Conservation (phyloP, 2,797 vertebrate species). For the Salarias fasciatus region DNA sequence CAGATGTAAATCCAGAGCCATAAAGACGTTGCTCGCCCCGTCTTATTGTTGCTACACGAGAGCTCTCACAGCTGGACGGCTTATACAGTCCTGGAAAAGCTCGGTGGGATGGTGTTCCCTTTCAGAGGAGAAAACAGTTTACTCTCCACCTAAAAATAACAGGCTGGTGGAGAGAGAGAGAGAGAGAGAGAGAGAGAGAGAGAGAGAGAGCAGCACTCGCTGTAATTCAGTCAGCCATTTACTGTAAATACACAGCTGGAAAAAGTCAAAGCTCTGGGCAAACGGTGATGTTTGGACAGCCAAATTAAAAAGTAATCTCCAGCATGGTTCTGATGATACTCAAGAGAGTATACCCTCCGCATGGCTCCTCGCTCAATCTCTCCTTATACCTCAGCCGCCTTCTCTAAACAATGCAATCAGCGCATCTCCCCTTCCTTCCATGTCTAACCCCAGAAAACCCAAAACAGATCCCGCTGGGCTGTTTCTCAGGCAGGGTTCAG, state of each 20-base stretch:
- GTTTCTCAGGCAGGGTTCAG: slow-evolving; percentile 51
- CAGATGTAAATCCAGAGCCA: no score
- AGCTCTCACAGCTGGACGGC: slow-evolving; percentile 64
- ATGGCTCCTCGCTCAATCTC: no score
- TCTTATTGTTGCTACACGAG: slow-evolving; percentile 49
- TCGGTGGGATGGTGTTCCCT: slow-evolving; percentile 53
- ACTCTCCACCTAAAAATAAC: slow-evolving; percentile 62
- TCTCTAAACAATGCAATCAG: slow-evolving; percentile 76
- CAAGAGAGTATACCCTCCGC: no score
- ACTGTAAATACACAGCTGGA: slow-evolving; percentile 73
- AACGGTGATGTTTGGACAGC: slow-evolving; percentile 67
- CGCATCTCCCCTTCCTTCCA: slow-evolving; percentile 59
- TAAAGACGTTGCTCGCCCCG: slow-evolving; percentile 25
- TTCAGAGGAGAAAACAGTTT: slow-evolving; percentile 70
- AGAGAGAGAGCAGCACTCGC: slow-evolving; percentile 32
- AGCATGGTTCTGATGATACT: slow-evolving; percentile 45
- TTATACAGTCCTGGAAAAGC: slow-evolving; percentile 57
- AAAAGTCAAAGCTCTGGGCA: slow-evolving; percentile 58
- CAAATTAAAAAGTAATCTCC: slow-evolving; percentile 72
- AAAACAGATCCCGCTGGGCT: slow-evolving; percentile 63
- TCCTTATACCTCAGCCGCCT: slow-evolving; percentile 33
- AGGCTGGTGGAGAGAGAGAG: no score
- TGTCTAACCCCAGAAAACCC: slow-evolving; percentile 57
- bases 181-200: slow-evolving; percentile 39
- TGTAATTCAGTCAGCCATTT: slow-evolving; percentile 71